Base-by-base conservation (phyloP, 1,140 invertebrate species). In the Drosophila rufa region DNA sequence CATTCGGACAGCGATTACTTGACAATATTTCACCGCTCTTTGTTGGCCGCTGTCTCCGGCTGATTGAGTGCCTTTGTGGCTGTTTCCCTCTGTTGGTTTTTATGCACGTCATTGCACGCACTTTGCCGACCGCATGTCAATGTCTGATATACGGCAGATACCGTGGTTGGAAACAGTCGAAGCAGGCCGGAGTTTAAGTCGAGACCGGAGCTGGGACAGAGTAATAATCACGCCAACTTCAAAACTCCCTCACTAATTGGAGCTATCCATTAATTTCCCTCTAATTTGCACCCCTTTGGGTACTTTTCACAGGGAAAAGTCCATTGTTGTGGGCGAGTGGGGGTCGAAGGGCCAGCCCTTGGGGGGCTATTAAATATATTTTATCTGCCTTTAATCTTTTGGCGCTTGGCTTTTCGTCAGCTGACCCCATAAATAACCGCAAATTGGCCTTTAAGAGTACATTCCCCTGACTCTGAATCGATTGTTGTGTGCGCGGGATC, bases 301-400 rank as follows among this genome's bases (percentile, higher is more conserved):
- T 30, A 43, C 4, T 45, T 22, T 25, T 22, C 9, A 12, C 5
- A 15, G 38, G 12, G 11, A 4, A 11, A 30, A 30, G 30, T n/a
- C 67, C 59, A 48, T 55, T 79, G 75, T 77, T 53, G 45, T 36
- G 27, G 15, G 19, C 5, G 11, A 46, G 47, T 65, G 9, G 62
- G 61, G 42, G 27, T 11, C 9, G 50, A 47, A 73, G 75, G 62
- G 19, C 42, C 55, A 57, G 62, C 30, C 27, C 64, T 56, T 65
- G 66, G 74, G 74, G 70, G 73, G 80, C 81, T 90, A 85, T 90
- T 90, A 90, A 85, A 90, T 82, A 85, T 91, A 85, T 90, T 90
- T 90, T 90, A 91, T 90, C 86, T 79, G 82, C 71, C 77, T 90
- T 90, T 90, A 90, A 90, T 90, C 85, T 90, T 84, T 82, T 85